Conservation (phyloP, 2,888 invertebrate species). For the Norana najaformis region DNA sequence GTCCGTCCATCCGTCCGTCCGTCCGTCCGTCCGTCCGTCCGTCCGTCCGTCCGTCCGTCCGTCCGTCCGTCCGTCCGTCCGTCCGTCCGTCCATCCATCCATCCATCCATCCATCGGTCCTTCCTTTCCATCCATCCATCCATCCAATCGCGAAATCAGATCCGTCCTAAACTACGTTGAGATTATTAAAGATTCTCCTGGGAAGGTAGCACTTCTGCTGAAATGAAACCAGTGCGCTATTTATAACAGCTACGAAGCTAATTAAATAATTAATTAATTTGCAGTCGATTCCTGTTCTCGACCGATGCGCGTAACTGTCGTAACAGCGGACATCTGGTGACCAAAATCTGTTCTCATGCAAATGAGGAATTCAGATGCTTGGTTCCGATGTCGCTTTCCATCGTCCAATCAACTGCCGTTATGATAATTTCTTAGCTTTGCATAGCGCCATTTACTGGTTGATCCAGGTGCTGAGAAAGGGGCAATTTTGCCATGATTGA, state of each 20-base stretch:
- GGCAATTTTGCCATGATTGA: background rate
- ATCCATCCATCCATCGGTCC: background rate
- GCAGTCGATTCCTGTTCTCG: background rate
- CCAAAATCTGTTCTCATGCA: background rate
- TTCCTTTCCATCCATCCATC: background rate
- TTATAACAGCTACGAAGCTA: background rate
- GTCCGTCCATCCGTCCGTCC: too few species aligned
- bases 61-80: background rate
- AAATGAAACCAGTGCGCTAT: background rate
- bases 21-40: too few species aligned
- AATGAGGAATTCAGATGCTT: background rate
- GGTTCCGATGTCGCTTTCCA: background rate
- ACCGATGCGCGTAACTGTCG: background rate
- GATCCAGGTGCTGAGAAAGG: background rate
- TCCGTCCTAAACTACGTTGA: background rate
- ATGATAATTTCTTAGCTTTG: background rate
- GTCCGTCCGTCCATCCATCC: background rate
- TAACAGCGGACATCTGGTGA: background rate
- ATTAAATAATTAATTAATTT: conserved; percentile 13
- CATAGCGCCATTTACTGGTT: background rate
- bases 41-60: too few species aligned
- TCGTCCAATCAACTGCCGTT: background rate
- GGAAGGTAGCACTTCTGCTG: too few species aligned
- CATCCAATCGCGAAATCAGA: background rate
- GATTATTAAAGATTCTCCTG: background rate